These are phyloP conservation scores for Tricholaema leucomelas DNA, from an alignment of 2,113 vertebrate genomes.

Conservation along the genomic window DNA sequence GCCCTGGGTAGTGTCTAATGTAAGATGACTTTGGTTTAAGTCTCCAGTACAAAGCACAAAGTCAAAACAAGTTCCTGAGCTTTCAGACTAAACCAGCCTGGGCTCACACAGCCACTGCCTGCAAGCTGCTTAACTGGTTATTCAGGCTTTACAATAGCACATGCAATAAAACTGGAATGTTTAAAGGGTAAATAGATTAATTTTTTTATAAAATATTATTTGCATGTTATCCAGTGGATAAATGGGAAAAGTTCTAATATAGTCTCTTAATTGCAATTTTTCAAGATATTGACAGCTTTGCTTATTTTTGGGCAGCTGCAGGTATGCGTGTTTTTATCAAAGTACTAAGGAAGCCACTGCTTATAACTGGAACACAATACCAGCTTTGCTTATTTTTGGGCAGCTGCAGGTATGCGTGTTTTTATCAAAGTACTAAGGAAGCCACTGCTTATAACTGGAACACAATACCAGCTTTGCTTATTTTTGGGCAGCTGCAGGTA, in stretches of 20 bases:
- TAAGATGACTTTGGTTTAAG: background rate
- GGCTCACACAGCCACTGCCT: background rate
- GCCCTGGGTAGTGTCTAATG: background rate
- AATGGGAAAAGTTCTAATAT: background rate
- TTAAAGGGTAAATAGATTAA: background rate
- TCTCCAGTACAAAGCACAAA: background rate
- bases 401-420: background rate
- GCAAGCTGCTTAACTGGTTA: conserved; percentile 39
- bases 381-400: background rate
- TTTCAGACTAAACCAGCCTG: background rate
- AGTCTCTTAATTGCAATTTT: background rate
- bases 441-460: background rate
- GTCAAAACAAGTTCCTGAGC: conserved; percentile 16
- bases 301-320: too few species aligned
- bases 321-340: too few species aligned
- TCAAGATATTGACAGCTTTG: background rate
- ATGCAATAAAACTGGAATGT: background rate
- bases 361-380: too few species aligned
- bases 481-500: background rate
- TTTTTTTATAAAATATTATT: conserved; percentile 11
- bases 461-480: background rate
- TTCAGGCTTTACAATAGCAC: background rate
- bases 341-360: too few species aligned
- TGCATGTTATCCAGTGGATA: background rate
- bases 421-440: background rate